Conservation (phyloP, 2,797 vertebrate species). For the Sternotherus odoratus region DNA sequence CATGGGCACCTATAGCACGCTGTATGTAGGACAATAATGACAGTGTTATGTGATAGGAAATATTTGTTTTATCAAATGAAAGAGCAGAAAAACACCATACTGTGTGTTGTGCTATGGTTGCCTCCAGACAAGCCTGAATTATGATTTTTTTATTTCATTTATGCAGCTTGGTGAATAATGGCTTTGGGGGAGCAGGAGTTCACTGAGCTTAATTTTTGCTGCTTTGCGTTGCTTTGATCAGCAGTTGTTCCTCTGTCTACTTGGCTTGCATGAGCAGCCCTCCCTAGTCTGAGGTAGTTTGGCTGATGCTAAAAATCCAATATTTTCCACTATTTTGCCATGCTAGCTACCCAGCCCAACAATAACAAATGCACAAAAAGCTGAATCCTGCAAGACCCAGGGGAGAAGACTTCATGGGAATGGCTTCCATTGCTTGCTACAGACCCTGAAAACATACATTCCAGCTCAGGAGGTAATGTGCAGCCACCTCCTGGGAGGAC, state of each 20-base stretch:
- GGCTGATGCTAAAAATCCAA: background rate
- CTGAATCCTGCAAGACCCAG: background rate
- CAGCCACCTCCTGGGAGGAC: background rate
- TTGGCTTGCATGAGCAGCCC: background rate
- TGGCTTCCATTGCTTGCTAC: background rate
- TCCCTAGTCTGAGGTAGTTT: slow-evolving; percentile 14
- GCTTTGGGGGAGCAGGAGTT: background rate
- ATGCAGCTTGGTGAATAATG: slow-evolving; percentile 28
- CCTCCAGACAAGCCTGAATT: slow-evolving; percentile 52
- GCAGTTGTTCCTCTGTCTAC: slow-evolving; percentile 28
- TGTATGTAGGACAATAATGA: background rate
- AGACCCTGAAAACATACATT: accelerated
- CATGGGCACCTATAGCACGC: background rate
- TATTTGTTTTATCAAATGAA: slow-evolving; percentile 33
- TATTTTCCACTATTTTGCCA: slow-evolving; percentile 21
- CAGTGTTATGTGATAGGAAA: slow-evolving; percentile 25
- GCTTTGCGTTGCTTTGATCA: slow-evolving; percentile 53
- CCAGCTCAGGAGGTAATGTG: background rate
- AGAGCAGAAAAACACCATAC: slow-evolving; percentile 21
- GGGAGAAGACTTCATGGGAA: background rate
- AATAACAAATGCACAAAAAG: background rate
- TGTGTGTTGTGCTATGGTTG: slow-evolving; percentile 52
- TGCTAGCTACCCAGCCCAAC: background rate
- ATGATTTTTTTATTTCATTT: slow-evolving; percentile 42
- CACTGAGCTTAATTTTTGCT: slow-evolving; percentile 28